Base-by-base conservation (phyloP, 2,888 invertebrate genomes). In the Drosophila subsilvestris region DNA sequence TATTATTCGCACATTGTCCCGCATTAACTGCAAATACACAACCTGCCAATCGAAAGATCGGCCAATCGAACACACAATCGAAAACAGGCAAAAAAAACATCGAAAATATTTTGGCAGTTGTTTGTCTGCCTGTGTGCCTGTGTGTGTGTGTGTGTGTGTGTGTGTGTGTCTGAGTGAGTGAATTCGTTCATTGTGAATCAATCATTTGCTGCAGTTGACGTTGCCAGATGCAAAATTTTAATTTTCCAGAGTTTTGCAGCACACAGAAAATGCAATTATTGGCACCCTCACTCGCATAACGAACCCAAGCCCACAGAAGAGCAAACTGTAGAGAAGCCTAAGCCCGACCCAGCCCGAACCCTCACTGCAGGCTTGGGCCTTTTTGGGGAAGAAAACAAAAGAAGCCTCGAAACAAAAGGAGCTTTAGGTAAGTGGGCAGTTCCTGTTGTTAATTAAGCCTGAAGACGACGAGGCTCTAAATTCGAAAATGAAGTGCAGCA, bases 391-490 rank as follows among this genome's bases (percentile, higher is more conserved):
- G 20, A 20, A 22, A 22, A 22, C 22, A 22, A 22, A 22, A 22
- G 22, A 22, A 3, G 22, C 22, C 0, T 8, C 27, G 8, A 14
- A 5, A 32, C 48, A 49, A 49, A 17, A 59, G 48, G 18, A 25
- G 37, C 9, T 20, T 18, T 5, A 14, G 4, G 18, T 7, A 25
- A 6, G 27, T 27, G 27, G 22, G 22, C 4, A 3, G 3, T 1
- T 22, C 22, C 10, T 14, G 25, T 7, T 27, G 61, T 48, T 47
- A 63, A 63, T 63, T 51, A 63, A 49, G 48, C 60, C 25, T 7
- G 20, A 60, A 63, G 63, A 63, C 63, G 25, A 25, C n/a, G 25
- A 1, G 4, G 22, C 22, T 25, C 25, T 4, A 45, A 63, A 63
- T 45, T 25, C 25, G 63, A 12, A 37, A 29, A 22, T 27, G 22